Conservation (phyloP, 2,888 invertebrate genomes). For the Drosophila mercatorum region DNA sequence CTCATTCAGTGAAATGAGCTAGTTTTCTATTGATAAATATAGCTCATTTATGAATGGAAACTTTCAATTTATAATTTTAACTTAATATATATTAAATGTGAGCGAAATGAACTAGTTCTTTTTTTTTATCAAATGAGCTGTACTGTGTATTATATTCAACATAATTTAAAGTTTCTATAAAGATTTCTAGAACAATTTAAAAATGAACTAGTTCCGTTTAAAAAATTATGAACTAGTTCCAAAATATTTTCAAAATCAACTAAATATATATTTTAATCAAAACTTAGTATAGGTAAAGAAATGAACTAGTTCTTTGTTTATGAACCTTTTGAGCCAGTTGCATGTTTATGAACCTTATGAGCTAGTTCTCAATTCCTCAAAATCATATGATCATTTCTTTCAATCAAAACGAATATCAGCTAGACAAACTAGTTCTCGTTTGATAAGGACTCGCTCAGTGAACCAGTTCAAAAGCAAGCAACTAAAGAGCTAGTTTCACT, state of each 20-base stretch:
- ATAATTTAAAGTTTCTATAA: no score
- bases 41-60: background rate
- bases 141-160: no score
- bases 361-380: background rate
- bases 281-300: no score
- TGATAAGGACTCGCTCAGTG: background rate
- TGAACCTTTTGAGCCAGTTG: background rate
- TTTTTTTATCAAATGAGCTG: no score
- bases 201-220: background rate
- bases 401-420: background rate
- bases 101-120: background rate
- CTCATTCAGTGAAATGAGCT: background rate
- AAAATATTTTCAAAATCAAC: no score
- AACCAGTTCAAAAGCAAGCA: background rate
- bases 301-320: background rate
- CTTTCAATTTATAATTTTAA: no score
- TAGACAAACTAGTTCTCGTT: background rate
- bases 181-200: no score
- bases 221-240: background rate
- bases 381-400: no score
- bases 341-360: background rate
- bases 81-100: no score
- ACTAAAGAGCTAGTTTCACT: slow-evolving; percentile 11
- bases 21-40: background rate
- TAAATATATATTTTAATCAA: no score